phyloP scores from a whole-genome alignment of 2,888 invertebrate genomes.

The Dasysyrphus tricinctus region DNA sequence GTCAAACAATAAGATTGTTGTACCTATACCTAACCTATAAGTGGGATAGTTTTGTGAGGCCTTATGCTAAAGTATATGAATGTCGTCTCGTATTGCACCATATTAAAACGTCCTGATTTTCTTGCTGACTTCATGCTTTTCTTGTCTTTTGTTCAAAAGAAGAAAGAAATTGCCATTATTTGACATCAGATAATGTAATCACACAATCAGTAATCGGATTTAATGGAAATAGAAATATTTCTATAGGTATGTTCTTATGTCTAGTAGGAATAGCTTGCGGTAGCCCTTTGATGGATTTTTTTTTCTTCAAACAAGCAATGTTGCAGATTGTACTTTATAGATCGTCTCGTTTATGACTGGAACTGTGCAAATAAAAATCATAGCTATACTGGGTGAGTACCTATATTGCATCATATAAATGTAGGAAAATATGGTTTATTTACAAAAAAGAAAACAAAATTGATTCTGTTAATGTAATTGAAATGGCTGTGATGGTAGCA shows the following conservation, averaged over 20 bases:
- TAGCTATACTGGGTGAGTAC: too few relatives aligned
- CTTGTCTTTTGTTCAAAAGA: conserved; percentile 3
- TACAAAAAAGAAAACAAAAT: background rate
- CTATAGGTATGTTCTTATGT: background rate
- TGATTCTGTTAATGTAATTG: conserved; percentile 10
- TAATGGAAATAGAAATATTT: conserved; percentile 7
- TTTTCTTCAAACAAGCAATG: background rate
- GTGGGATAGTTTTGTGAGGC: background rate
- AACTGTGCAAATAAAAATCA: background rate
- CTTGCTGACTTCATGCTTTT: conserved; percentile 4
- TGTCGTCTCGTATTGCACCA: background rate
- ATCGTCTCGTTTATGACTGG: background rate
- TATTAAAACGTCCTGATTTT: conserved; percentile 1
- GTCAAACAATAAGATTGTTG: conserved; percentile 4
- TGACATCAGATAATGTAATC: conserved; percentile 15
- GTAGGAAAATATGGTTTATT: conserved; percentile 3
- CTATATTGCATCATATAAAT: conserved; percentile 10
- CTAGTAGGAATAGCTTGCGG: background rate
- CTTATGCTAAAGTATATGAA: background rate
- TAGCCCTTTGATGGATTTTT: conserved; percentile 18
- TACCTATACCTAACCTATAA: background rate
- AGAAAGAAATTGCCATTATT: background rate
- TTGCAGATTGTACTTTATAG: conserved; percentile 14
- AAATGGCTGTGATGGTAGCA: background rate
- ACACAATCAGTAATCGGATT: conserved; percentile 28